Evolutionary conservation across 1,140 invertebrate genomes (phyloP).

Genomic region (Dendroctonus valens): DNA sequence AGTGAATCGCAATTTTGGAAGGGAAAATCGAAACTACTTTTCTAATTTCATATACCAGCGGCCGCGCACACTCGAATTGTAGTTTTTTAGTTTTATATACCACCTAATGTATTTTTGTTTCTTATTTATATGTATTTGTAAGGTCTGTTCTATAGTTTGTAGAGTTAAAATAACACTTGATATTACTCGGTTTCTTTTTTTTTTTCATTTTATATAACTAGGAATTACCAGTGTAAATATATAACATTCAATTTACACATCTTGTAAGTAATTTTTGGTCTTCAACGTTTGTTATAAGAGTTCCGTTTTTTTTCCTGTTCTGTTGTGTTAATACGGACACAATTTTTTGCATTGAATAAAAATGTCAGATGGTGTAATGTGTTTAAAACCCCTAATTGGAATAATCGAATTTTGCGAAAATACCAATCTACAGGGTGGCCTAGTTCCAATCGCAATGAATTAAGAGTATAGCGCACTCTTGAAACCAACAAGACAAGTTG

Average conservation of each 20-base stretch:
- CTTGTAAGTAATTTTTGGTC: conserved; percentile 32
- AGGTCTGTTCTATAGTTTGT: conserved; percentile 37
- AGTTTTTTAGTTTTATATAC: conserved; percentile 16
- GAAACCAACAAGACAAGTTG: too few relatives aligned
- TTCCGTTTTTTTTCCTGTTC: conserved; percentile 37
- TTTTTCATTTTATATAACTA: conserved; percentile 32
- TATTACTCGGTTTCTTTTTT: conserved; percentile 14
- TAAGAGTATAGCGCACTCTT: too few relatives aligned
- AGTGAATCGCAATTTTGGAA: conserved; percentile 35
- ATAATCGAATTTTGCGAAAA: too few relatives aligned
- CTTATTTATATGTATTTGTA: conserved; percentile 41
- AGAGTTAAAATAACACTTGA: conserved; percentile 31
- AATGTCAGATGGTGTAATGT: not conserved
- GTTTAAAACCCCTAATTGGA: too few relatives aligned
- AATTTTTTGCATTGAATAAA: conserved; percentile 43
- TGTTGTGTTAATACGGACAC: conserved; percentile 38
- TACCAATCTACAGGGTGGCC: too few relatives aligned
- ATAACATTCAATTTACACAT: conserved; percentile 19
- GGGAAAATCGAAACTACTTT: conserved; percentile 40
- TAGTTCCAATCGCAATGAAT: too few relatives aligned
- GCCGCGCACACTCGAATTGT: conserved; percentile 28
- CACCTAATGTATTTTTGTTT: conserved; percentile 20
- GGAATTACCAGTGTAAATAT: conserved; percentile 38
- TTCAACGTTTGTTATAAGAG: conserved; percentile 26
- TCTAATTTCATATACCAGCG: conserved; percentile 41